Evolutionary conservation across 1,140 invertebrate genomes (phyloP).

Genomic region (Drosophila bocki): DNA sequence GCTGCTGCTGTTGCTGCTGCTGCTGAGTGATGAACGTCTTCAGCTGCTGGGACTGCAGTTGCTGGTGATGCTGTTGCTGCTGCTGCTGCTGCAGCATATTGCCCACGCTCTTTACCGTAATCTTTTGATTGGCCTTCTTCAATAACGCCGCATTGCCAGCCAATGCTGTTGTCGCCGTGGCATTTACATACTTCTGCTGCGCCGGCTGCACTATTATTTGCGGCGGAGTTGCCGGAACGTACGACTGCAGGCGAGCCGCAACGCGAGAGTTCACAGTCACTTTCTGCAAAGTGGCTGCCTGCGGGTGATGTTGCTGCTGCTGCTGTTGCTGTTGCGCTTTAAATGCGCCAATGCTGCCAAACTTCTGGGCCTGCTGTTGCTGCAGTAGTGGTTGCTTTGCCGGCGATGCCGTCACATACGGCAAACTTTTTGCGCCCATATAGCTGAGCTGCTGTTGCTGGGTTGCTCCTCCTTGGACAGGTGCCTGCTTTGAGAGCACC

Average conservation of each 20-base stretch:
- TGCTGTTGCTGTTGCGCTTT: slow-evolving; percentile 64
- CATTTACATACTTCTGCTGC: slow-evolving; percentile 72
- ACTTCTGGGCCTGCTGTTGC: slow-evolving; percentile 70
- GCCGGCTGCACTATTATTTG: slow-evolving; percentile 71
- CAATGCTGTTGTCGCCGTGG: slow-evolving; percentile 36
- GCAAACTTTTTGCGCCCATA: slow-evolving; percentile 65
- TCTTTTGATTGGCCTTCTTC: slow-evolving; percentile 72
- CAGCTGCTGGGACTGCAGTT: slow-evolving; percentile 61
- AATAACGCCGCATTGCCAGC: slow-evolving; percentile 46
- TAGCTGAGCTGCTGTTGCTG: slow-evolving; percentile 72
- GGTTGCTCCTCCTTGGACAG: slow-evolving; percentile 25
- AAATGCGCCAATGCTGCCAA: slow-evolving; percentile 55
- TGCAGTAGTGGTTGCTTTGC: slow-evolving; percentile 42
- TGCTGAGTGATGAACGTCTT: slow-evolving; percentile 71
- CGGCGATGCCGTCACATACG: slow-evolving; percentile 69
- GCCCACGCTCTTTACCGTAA: slow-evolving; percentile 65
- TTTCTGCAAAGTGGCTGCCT: slow-evolving; percentile 63
- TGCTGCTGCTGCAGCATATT: slow-evolving; percentile 66
- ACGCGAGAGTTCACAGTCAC: slow-evolving; percentile 66
- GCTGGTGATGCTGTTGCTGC: slow-evolving; percentile 53
- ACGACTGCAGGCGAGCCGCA: slow-evolving; percentile 64
- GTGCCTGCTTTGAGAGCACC: slow-evolving; percentile 76
- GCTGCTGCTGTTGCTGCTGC: slow-evolving; percentile 21
- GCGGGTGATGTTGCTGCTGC: slow-evolving; percentile 37
- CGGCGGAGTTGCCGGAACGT: slow-evolving; percentile 58